Evolutionary conservation across 2,113 vertebrate species (phyloP).

Genomic region (Amblyornis subalaris): DNA sequence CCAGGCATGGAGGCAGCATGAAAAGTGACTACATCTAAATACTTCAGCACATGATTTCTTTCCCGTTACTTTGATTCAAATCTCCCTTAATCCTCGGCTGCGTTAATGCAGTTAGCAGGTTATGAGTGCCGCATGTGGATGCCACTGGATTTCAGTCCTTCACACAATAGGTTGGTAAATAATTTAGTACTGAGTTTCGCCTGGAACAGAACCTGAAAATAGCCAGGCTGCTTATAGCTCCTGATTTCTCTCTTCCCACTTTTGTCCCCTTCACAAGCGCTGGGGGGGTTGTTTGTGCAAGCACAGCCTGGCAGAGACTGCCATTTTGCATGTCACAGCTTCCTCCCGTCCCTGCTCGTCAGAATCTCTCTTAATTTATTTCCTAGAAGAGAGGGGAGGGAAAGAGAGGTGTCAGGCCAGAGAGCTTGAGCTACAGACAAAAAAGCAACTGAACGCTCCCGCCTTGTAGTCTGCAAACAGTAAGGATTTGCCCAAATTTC

Average conservation of each 20-base stretch:
- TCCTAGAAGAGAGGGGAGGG: not conserved
- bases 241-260: not conserved
- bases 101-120: slow-evolving; percentile 45
- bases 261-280: not conserved
- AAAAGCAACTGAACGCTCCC: not conserved
- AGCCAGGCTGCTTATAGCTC: not conserved
- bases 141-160: slow-evolving; percentile 28
- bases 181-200: slow-evolving; percentile 40
- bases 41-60: slow-evolving; percentile 41
- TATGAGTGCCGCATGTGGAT: slow-evolving; percentile 4
- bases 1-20: not conserved
- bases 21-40: slow-evolving; percentile 40
- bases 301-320: not conserved
- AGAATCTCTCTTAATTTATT: not conserved
- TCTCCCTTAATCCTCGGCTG: slow-evolving; percentile 41
- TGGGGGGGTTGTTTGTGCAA: not conserved
- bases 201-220: not conserved
- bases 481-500: not conserved
- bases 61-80: slow-evolving; percentile 57
- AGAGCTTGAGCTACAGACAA: not conserved
- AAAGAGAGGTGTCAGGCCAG: not conserved
- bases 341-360: not conserved
- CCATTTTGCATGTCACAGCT: not conserved
- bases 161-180: slow-evolving; percentile 41
- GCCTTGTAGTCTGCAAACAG: not conserved